A percentile compares a stretch with the other conserved stretches of the same genome.
Evolutionary conservation across 2,797 vertebrate genomes (phyloP).

Genomic region (Pogonophryne albipinna): DNA sequence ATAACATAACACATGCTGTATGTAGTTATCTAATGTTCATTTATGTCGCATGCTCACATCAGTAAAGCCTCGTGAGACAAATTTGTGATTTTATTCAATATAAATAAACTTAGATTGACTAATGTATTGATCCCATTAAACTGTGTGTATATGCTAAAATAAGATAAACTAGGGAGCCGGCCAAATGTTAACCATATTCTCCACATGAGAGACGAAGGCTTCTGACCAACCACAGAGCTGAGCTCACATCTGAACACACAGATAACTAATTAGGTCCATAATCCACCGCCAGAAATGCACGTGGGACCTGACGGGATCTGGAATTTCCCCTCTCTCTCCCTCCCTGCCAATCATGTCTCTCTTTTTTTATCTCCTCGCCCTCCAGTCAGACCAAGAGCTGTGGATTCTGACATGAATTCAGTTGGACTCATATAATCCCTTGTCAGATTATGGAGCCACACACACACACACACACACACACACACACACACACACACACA

Average conservation of each 20-base stretch:
- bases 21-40: not conserved
- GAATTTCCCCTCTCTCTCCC: conserved; percentile 13
- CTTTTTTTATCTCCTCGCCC: conserved; percentile 42
- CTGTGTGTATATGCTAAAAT: conserved; percentile 24
- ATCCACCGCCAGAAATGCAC: conserved; percentile 34
- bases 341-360: conserved; percentile 44
- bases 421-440: conserved; percentile 84
- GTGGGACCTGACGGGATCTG: conserved; percentile 37
- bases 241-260: conserved; percentile 38
- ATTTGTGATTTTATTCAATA: too few species aligned
- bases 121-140: conserved; percentile 13
- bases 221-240: conserved; percentile 29
- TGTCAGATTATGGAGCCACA: conserved; percentile 82
- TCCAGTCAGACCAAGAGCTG: conserved; percentile 74
- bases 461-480: conserved; percentile 31
- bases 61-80: too few species aligned
- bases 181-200: conserved; percentile 29
- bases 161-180: conserved; percentile 4
- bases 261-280: conserved; percentile 56
- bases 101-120: too few species aligned
- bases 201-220: conserved; percentile 17
- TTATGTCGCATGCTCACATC: not conserved
- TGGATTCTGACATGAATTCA: conserved; percentile 87
- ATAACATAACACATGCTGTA: conserved; percentile 11
- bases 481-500: conserved; percentile 36